Base-by-base conservation (phyloP, 2,113 vertebrate species). In the Gallinago paraguaiae region DNA sequence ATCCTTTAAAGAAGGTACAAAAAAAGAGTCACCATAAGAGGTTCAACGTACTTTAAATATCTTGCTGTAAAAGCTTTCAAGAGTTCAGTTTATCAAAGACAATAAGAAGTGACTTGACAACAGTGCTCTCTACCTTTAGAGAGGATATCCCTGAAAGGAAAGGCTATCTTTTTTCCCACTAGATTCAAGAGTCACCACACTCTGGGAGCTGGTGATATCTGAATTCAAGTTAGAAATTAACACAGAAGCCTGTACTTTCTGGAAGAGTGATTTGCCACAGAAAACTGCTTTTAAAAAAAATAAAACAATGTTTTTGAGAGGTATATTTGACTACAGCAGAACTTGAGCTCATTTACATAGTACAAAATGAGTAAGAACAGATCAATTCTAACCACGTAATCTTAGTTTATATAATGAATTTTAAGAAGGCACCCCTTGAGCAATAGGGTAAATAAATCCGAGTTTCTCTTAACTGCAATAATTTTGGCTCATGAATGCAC, bases 401-500 rank as follows among this genome's bases (percentile, higher is more conserved):
- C 13, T 11, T 70, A 43, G n/a, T 64, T 76, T 92, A 16, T 60
- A 3, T 1, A 84, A 78, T 3, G 13, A 45, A 86, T 76, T 95
- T 89, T 82, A 91, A 82, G 10, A 63, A 1, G 6, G 13, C 33
- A 41, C 37, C 75, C 65, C 43, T 68, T 68, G 23, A 93, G 57
- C 54, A 90, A 78, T 5, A 48, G 8, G 23, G 65, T 30, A 88
- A 91, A 86, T 2, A 2, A 54, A 65, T 59, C 20, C 9, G 25
- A 65, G 39, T 71, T 59, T 71, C 51, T 39, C n/a, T 74, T 81
- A 70, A 54, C 15, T 45, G 43, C 41, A 86, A 1, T 35, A 60
- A 41, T 59, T 83, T 48, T 71, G 84, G 51, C 33, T 89, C 39
- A 92, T 92, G 64, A 64, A 82, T 48, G 33, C 14, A 80, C 28